Evolutionary conservation across 2,888 invertebrate genomes (phyloP), one percentile per base, ranked within the genome.

Genomic region (Sphecodes monilicornis): DNA sequence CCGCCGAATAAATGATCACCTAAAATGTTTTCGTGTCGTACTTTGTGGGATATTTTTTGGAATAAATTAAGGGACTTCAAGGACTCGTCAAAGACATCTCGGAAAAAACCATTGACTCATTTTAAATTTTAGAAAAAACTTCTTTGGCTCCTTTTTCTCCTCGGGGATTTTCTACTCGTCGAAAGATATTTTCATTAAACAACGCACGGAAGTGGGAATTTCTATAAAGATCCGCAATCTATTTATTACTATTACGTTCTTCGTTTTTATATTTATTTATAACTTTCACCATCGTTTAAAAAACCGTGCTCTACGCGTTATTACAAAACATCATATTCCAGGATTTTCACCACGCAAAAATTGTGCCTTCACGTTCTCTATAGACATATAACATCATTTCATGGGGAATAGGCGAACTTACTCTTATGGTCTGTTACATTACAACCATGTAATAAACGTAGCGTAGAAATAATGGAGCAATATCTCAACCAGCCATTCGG

Each of bases 381-480:
- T 60, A 43, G 8, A 43, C 64, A 32, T 18, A 41, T n/a, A 57
- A 64, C 18, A n/a, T 75, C 32, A 66, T 84, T 78, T 68, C 46
- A n/a, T 29, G 26, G 13, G 13, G n/a, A 50, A 43, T 69, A 70
- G 41, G 36, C 13, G 32, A n/a, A 57, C 74, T 77, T 84, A 70
- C 77, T 71, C 76, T 80, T 68, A 57, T 60, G 64, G 26, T 54
- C 50, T 71, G 74, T 76, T 79, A 72, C 73, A 32, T 79, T 36
- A 68, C 72, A 60, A 68, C 43, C 22, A n/a, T 16, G 74, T 74
- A 84, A 80, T 84, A 85, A 84, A 77, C 73, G 77, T 29, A 70
- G 68, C 70, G 39, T 64, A 26, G 26, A 60, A 74, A 57, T 80
- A 85, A 84, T 75, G 77, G 36, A 36, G 85, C 43, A 71, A 84